Evolutionary conservation across 2,113 vertebrate genomes (phyloP).

Genomic region (Epinephelus moara): DNA sequence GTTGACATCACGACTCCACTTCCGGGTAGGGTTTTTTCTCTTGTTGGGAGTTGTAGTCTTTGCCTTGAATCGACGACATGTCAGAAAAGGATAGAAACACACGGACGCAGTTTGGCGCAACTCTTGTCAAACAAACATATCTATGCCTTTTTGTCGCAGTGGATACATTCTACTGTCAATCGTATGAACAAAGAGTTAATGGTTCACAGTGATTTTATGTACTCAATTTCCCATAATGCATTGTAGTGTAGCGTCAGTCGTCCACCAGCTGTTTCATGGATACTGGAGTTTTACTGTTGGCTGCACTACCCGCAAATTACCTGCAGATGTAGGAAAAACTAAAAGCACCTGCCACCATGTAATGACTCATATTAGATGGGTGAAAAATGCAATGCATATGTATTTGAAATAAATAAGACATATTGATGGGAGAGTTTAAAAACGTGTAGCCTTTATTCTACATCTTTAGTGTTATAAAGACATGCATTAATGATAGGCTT

Average conservation of each 20-base stretch:
- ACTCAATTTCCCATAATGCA: slow-evolving; percentile 65
- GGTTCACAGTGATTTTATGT: not conserved
- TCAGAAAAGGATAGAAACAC: not conserved
- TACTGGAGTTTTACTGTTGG: slow-evolving; percentile 42
- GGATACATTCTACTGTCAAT: not conserved
- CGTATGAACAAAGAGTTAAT: accelerated
- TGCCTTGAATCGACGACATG: accelerated
- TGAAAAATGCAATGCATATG: not conserved
- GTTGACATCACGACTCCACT: slow-evolving; percentile 54
- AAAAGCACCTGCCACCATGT: not conserved
- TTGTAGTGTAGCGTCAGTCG: not conserved
- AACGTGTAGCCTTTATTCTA: not conserved
- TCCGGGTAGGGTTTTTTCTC: slow-evolving; percentile 55
- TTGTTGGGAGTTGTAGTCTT: slow-evolving; percentile 77
- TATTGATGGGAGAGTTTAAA: not conserved
- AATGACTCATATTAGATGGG: not conserved
- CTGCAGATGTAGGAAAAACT: not conserved
- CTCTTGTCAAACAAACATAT: not conserved
- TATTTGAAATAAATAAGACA: not conserved
- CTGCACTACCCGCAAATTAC: not conserved
- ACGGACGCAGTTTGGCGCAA: accelerated
- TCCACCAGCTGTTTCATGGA: not conserved
- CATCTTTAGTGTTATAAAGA: not conserved
- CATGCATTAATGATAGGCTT: not conserved
- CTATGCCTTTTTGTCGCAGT: not conserved